A percentile compares a stretch with the other conserved stretches of the same genome.
These are phyloP conservation scores for Heliconius hewitsoni DNA, from an alignment of 1,140 invertebrate genomes.

Conservation along the genomic window DNA sequence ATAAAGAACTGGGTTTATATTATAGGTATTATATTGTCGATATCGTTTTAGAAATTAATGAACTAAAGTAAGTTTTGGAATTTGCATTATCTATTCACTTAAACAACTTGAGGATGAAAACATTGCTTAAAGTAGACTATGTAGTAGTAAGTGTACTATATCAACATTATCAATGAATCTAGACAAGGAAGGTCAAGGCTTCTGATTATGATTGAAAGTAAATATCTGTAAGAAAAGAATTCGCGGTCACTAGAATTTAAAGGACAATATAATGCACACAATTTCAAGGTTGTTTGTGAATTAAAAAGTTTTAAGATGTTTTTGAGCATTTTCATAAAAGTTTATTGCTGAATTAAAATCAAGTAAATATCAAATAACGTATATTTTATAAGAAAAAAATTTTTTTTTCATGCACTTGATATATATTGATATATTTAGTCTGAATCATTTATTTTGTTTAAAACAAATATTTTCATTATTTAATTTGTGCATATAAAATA, in stretches of 20 bases:
- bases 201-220: constrained; percentile 37
- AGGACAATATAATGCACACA: constrained; percentile 6
- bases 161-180: constrained; percentile 13
- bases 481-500: background rate
- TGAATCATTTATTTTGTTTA: background rate
- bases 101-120: too few relatives aligned
- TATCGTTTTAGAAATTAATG: background rate
- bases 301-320: background rate
- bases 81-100: too few relatives aligned
- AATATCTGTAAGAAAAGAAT: constrained; percentile 25
- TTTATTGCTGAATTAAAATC: background rate
- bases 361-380: background rate
- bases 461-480: background rate
- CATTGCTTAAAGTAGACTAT: background rate
- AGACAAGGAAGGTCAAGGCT: constrained; percentile 37
- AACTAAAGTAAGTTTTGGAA: too few relatives aligned
- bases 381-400: background rate
- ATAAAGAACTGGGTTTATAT: too few relatives aligned
- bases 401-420: background rate
- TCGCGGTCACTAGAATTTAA: constrained; percentile 17
- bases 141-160: background rate
- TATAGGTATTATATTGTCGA: background rate
- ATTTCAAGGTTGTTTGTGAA: constrained; percentile 23
- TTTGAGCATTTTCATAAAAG: background rate
- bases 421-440: background rate